Percentiles rank a stretch among this genome's conserved stretches.
phyloP scores from a whole-genome alignment of 2,797 vertebrate species.

The Lacerta bilineata region DNA sequence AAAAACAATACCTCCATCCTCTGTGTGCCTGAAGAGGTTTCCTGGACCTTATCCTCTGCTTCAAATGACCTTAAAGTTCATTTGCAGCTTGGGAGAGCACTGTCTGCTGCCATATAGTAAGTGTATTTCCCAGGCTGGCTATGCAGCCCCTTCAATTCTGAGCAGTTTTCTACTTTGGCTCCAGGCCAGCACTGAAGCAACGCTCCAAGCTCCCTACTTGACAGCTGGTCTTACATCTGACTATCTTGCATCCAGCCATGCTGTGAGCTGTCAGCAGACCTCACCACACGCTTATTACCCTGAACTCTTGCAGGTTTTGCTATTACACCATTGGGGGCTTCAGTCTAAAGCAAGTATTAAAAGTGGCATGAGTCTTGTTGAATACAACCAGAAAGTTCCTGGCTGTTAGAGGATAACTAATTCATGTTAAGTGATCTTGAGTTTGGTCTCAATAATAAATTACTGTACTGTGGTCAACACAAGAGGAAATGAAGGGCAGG shows the following conservation, averaged over 20 bases:
- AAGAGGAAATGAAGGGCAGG: conserved; percentile 62
- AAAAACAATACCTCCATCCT: neutral
- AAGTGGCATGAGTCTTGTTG: neutral
- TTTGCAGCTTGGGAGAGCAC: neutral
- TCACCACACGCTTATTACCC: neutral
- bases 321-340: neutral
- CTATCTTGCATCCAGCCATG: neutral
- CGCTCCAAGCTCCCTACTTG: neutral
- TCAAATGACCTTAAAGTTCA: neutral
- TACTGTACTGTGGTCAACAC: conserved; percentile 55
- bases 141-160: neutral
- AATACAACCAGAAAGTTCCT: neutral
- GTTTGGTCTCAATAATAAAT: conserved; percentile 11
- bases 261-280: neutral
- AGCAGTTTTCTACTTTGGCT: neutral
- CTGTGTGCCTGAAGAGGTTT: neutral
- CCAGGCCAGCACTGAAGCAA: neutral
- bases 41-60: neutral
- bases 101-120: neutral
- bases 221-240: neutral
- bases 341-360: neutral
- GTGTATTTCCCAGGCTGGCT: neutral
- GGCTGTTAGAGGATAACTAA: neutral
- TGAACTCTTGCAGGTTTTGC: neutral
- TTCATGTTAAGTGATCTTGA: neutral